Evolutionary conservation across 2,888 invertebrate species (phyloP).

Genomic region (Acrobasis consociella): DNA sequence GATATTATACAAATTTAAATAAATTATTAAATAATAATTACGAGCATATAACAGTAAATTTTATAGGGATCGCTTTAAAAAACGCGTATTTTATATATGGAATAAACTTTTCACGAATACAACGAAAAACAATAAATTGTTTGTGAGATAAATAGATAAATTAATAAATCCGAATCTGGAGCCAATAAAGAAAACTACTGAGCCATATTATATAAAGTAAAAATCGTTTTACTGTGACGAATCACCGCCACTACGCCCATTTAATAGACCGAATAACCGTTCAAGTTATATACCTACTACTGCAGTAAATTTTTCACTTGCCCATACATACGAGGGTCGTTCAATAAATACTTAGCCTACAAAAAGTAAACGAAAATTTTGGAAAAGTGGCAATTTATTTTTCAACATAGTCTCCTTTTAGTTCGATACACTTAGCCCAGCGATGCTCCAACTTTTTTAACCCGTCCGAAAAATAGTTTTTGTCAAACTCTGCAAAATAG

Average conservation of each 20-base stretch:
- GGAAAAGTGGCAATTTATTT: too few relatives aligned
- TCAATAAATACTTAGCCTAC: too few relatives aligned
- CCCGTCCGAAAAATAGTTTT: too few relatives aligned
- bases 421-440: too few relatives aligned
- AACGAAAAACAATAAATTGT: slow-evolving; percentile 2
- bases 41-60: not conserved
- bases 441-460: too few relatives aligned
- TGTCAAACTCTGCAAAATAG: too few relatives aligned
- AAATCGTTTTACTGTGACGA: slow-evolving; percentile 24
- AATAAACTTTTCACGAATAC: not conserved
- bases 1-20: not conserved
- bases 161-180: slow-evolving; percentile 21
- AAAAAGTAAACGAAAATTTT: too few relatives aligned
- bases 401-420: too few relatives aligned
- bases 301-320: too few relatives aligned
- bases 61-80: not conserved
- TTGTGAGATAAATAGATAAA: slow-evolving; percentile 19
- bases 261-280: slow-evolving; percentile 24
- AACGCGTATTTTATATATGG: not conserved
- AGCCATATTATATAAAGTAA: slow-evolving; percentile 18
- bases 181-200: slow-evolving; percentile 13
- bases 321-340: too few relatives aligned
- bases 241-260: slow-evolving; percentile 16
- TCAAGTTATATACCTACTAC: too few relatives aligned
- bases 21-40: not conserved